A percentile compares a stretch with the other conserved stretches of the same genome.
phyloP scores from a whole-genome alignment of 2,888 invertebrate genomes.

The Sinopyrophorus schimmeli region DNA sequence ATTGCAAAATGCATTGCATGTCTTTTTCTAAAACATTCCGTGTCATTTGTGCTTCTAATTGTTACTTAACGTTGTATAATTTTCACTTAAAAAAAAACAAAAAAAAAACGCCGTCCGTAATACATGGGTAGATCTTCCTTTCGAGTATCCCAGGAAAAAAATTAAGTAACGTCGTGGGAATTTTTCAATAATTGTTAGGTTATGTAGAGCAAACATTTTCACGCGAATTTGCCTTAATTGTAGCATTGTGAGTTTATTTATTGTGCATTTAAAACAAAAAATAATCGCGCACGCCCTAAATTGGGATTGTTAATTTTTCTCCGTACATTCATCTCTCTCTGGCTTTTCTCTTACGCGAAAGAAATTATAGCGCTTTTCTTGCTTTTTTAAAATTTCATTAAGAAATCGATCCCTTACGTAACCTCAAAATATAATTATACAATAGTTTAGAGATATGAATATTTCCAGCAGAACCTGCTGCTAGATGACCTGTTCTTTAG shows the following conservation, averaged over 20 bases:
- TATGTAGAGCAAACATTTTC: constrained; percentile 8
- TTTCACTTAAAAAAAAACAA: no score
- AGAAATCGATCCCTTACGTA: no score
- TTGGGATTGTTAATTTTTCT: no score
- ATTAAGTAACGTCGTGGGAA: constrained; percentile 9
- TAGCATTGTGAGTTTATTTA: constrained; percentile 1
- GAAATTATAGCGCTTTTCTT: no score
- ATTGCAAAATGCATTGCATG: constrained; percentile 1
- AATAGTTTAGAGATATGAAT: neutral
- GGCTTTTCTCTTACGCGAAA: no score
- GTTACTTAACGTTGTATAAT: constrained; percentile 1
- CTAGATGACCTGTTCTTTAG: constrained; percentile 13
- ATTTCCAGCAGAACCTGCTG: constrained; percentile 10
- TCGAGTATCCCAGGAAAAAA: constrained; percentile 10
- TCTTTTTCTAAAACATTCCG: neutral
- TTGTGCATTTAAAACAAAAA: no score
- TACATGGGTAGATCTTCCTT: constrained; percentile 10
- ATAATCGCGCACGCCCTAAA: no score
- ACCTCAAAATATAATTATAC: no score
- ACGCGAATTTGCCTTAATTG: constrained; percentile 5
- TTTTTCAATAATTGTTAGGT: constrained; percentile 4
- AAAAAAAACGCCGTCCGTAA: no score
- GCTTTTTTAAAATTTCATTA: no score
- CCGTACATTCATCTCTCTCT: no score
- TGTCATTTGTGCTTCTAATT: neutral